Evolutionary conservation across 2,113 vertebrate genomes (phyloP).

Genomic region (Marmota monax): DNA sequence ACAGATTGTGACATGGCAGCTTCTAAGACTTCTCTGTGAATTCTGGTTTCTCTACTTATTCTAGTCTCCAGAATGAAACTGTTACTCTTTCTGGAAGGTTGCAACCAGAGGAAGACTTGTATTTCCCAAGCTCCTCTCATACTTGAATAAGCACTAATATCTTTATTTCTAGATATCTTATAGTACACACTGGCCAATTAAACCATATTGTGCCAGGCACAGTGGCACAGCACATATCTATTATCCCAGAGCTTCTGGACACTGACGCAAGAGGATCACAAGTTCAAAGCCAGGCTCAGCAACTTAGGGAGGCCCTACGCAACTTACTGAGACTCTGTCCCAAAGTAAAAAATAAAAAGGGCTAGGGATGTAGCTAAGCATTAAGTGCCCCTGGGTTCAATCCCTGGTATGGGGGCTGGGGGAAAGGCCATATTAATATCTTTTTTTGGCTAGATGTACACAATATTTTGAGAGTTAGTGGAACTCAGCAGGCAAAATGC

Average conservation of each 20-base stretch:
- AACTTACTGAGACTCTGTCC: too few species aligned
- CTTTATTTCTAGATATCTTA: neutral
- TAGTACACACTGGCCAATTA: neutral
- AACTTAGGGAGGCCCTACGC: too few species aligned
- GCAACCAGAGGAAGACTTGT: neutral
- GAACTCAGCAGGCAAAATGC: neutral
- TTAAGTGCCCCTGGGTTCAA: neutral
- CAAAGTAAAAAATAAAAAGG: too few species aligned
- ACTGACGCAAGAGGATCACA: too few species aligned
- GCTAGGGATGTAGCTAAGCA: too few species aligned
- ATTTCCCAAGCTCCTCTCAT: neutral
- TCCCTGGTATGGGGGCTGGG: too few species aligned
- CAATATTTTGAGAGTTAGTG: neutral
- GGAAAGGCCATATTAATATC: neutral
- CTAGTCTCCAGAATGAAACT: neutral
- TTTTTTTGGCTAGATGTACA: neutral
- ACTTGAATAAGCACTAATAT: neutral
- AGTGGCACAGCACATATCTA: too few species aligned
- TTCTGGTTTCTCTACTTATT: neutral
- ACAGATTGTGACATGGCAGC: neutral
- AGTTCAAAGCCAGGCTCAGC: too few species aligned
- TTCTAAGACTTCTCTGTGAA: neutral
- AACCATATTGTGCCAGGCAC: neutral
- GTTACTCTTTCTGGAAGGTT: neutral
- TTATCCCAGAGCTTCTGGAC: too few species aligned